Base-by-base conservation (phyloP, 2,113 vertebrate genomes). In the Leptobrachium ailaonicum region DNA sequence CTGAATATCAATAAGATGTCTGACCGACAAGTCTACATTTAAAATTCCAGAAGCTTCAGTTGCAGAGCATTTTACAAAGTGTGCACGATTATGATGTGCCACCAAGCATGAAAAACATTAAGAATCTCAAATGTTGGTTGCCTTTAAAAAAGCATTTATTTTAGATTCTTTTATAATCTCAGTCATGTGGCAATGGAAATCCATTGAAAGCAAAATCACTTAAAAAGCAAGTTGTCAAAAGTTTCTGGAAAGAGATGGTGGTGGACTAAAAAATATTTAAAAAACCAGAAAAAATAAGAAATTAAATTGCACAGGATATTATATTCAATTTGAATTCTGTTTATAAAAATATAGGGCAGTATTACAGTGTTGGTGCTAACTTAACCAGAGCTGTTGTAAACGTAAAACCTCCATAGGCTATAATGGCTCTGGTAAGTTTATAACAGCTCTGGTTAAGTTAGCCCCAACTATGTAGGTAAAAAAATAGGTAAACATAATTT, bases 111-210 rank as follows among this genome's bases (percentile, higher is more conserved):
- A 86, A 85, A 79, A 77, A 78, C 64, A 73, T 83, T 86, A 80
- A 83, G 71, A 69, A 67, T 41, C 41, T 81, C 72, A 64, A 77
- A 58, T 69, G 41, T 79, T 71, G 20, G 20, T 32, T 66, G 76
- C 83, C 85, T 77, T 76, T 84, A 83, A 62, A 66, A 32, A 78
- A 64, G 11, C 76, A 45, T 45, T 82, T 75, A 41, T 64, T 70
- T 66, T 75, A 41, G 9, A 67, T 83, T 14, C 3, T 14, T 50
- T 81, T 83, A 71, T 76, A 85, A 85, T 85, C 74, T 73, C 75
- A 84, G 82, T 85, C 82, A 83, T 81, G 71, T 82, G 81, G 83
- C 71, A 83, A 83, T 10, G 2, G 72, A 47, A 82, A 75, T 85
- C 69, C 77, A 4, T 50, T 4, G 4, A 50, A 50, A 9, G 66